Conservation (phyloP, 2,888 invertebrate genomes). For the Chironomus riparius region DNA sequence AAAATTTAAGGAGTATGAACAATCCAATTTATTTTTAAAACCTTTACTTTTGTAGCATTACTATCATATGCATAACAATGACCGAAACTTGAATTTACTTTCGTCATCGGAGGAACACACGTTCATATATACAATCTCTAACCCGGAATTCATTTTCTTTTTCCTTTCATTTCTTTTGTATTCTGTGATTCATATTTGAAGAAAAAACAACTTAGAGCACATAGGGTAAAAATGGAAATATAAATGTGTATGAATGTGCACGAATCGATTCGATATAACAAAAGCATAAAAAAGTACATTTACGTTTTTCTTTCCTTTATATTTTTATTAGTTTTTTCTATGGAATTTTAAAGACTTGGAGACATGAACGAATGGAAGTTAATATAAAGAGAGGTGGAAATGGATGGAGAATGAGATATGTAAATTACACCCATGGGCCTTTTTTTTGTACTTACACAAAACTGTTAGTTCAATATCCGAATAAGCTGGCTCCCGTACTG, state of each 20-base stretch:
- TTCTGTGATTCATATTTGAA: neutral
- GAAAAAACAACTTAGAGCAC: neutral
- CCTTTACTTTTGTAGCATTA: too few species aligned
- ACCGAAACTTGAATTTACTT: neutral
- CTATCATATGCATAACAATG: too few species aligned
- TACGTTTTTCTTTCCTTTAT: neutral
- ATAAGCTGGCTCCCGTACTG: slow-evolving; percentile 46
- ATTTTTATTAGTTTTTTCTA: neutral
- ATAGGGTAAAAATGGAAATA: neutral
- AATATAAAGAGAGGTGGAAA: neutral
- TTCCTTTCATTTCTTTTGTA: neutral
- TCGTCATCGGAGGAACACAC: neutral
- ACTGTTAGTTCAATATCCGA: slow-evolving; percentile 47
- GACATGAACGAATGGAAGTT: neutral
- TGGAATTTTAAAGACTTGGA: neutral
- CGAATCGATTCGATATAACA: slow-evolving; percentile 16
- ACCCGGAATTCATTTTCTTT: neutral
- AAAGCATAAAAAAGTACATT: slow-evolving; percentile 3
- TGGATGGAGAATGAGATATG: neutral
- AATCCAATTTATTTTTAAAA: too few species aligned
- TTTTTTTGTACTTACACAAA: slow-evolving; percentile 42
- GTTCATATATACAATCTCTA: neutral
- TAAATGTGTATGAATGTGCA: slow-evolving; percentile 3
- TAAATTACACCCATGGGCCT: neutral
- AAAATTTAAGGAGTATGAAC: too few species aligned